A percentile compares a stretch with the other conserved stretches of the same genome.
These are phyloP conservation scores for Aelia acuminata DNA, from an alignment of 2,888 invertebrate genomes.

Conservation along the genomic window DNA sequence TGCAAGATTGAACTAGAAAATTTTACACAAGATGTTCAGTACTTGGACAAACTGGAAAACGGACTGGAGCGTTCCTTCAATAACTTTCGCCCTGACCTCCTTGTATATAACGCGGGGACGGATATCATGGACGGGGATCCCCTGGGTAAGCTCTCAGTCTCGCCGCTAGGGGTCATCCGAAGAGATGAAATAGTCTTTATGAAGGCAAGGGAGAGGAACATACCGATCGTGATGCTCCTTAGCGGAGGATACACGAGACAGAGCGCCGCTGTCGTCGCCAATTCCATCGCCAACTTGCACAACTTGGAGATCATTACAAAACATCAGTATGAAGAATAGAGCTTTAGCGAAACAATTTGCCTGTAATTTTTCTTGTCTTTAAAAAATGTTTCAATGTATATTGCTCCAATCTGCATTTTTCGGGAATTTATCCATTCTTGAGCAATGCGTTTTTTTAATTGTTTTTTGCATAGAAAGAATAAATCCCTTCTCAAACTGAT, in stretches of 20 bases:
- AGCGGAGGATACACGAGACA: conserved; percentile 88
- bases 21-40: conserved; percentile 79
- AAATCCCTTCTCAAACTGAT: no score
- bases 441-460: no score
- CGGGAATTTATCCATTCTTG: no score
- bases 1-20: conserved; percentile 78
- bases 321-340: not conserved
- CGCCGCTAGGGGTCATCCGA: conserved; percentile 85
- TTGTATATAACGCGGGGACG: conserved; percentile 95
- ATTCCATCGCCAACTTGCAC: conserved; percentile 85
- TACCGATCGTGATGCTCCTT: conserved; percentile 89
- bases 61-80: conserved; percentile 78
- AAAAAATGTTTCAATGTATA: no score
- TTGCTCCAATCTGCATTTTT: no score
- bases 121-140: conserved; percentile 86
- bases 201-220: conserved; percentile 74
- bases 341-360: not conserved
- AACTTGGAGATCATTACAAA: conserved; percentile 73
- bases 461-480: no score
- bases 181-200: conserved; percentile 88
- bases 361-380: no score
- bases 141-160: conserved; percentile 80
- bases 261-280: conserved; percentile 86
- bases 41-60: conserved; percentile 78
- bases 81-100: conserved; percentile 82